Percentiles rank a stretch among this genome's conserved stretches.
phyloP scores from a whole-genome alignment of 2,113 vertebrate genomes.

The Colaptes auratus region DNA sequence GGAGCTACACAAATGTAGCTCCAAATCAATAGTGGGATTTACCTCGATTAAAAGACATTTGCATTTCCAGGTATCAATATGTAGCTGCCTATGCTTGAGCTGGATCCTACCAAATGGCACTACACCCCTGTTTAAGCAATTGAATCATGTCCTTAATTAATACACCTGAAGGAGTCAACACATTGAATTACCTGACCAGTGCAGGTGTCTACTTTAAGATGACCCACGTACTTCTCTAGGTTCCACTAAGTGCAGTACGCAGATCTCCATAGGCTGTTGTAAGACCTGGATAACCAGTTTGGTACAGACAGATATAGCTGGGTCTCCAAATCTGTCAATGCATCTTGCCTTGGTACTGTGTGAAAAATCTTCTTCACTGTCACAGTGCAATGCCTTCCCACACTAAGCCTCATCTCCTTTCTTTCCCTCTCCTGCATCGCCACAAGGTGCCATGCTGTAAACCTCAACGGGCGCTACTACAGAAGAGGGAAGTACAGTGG shows the following conservation, averaged over 20 bases:
- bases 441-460: slow-evolving; percentile 85
- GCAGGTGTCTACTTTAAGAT: background rate
- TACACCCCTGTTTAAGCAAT: background rate
- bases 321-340: background rate
- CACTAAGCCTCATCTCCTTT: background rate
- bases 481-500: slow-evolving; percentile 81
- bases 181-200: background rate
- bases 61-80: background rate
- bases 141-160: background rate
- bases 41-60: background rate
- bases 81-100: background rate
- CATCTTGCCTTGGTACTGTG: background rate
- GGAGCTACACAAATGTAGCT: background rate
- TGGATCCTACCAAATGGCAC: background rate
- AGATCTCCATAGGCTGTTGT: background rate
- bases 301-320: background rate
- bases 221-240: background rate
- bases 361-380: background rate
- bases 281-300: background rate
- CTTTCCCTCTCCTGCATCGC: background rate
- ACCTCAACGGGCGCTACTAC: slow-evolving; percentile 88
- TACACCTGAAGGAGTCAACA: background rate
- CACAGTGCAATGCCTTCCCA: background rate
- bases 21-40: background rate
- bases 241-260: background rate